Percentiles rank a stretch among this genome's conserved stretches.
These are phyloP conservation scores for Sander vitreus DNA, from an alignment of 2,113 vertebrate species.

Conservation along the genomic window DNA sequence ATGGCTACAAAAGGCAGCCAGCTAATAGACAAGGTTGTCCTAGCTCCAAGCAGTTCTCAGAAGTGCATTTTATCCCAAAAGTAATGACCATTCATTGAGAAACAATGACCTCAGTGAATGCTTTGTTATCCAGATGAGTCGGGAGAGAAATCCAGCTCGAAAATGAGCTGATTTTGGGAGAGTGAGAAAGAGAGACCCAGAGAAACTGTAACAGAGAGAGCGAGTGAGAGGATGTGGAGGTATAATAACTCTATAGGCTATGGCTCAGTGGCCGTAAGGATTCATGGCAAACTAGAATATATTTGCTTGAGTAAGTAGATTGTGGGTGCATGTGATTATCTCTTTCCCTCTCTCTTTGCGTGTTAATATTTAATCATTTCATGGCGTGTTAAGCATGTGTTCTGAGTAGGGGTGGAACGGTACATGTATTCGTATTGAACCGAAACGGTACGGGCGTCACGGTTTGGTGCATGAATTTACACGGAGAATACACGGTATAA, in stretches of 20 bases:
- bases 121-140: slow-evolving; percentile 46
- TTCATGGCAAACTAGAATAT: slow-evolving; percentile 41
- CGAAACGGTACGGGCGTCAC: no score
- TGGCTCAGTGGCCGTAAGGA: slow-evolving; percentile 45
- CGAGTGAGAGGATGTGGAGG: slow-evolving; percentile 29
- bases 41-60: slow-evolving; percentile 38
- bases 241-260: slow-evolving; percentile 36
- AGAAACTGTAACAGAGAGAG: slow-evolving; percentile 8
- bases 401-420: no score
- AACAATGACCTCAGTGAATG: slow-evolving; percentile 45
- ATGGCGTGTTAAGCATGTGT: slow-evolving; percentile 32
- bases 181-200: slow-evolving; percentile 4
- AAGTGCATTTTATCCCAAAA: slow-evolving; percentile 48
- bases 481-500: no score
- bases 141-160: slow-evolving; percentile 25
- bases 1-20: slow-evolving; percentile 16
- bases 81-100: slow-evolving; percentile 52
- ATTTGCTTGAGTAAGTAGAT: slow-evolving; percentile 44
- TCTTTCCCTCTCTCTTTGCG: slow-evolving; percentile 9
- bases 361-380: slow-evolving; percentile 57
- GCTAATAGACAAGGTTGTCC: slow-evolving; percentile 36
- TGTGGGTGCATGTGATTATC: slow-evolving; percentile 31
- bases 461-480: no score
- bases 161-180: slow-evolving; percentile 28
- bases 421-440: no score